Percentiles rank a stretch among this genome's conserved stretches.
These are phyloP conservation scores for Lasioglossum baleicum DNA, from an alignment of 1,140 invertebrate species.

Conservation along the genomic window DNA sequence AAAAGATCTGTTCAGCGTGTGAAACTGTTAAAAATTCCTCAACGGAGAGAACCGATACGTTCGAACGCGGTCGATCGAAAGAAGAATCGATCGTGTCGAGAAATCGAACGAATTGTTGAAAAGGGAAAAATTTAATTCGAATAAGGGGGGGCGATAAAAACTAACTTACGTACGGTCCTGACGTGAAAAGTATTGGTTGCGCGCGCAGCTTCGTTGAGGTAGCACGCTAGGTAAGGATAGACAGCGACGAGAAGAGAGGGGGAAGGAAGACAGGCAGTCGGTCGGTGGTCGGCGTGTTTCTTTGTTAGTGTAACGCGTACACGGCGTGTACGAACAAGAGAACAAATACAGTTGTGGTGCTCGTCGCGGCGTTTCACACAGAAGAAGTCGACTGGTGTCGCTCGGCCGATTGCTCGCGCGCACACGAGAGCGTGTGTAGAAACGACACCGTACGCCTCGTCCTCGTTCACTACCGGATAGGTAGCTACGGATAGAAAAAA, in stretches of 20 bases:
- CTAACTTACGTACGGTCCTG: conserved; percentile 47
- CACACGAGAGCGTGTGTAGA: conserved; percentile 20
- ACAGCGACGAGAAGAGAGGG: not conserved
- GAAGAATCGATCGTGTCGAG: not conserved
- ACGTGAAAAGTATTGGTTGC: conserved; percentile 50
- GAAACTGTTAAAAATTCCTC: not conserved
- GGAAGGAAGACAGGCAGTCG: conserved; percentile 5
- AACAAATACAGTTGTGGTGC: conserved; percentile 30
- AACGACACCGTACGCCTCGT: conserved; percentile 17
- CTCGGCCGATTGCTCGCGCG: no score
- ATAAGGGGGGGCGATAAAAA: not conserved
- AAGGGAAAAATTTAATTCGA: no score
- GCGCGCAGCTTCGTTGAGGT: conserved; percentile 44
- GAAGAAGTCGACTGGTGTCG: conserved; percentile 37
- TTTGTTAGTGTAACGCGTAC: conserved; percentile 12
- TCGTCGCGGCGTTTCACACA: conserved; percentile 15
- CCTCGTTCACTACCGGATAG: conserved; percentile 18
- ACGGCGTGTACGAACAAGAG: conserved; percentile 29
- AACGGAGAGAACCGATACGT: not conserved
- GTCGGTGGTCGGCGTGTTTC: not conserved
- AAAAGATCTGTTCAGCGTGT: not conserved
- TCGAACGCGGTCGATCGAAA: not conserved
- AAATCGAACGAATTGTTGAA: no score
- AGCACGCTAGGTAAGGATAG: conserved; percentile 15
- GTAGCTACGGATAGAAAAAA: conserved; percentile 17